phyloP scores from a whole-genome alignment of 2,888 invertebrate genomes.

The Eristalis intricaria region DNA sequence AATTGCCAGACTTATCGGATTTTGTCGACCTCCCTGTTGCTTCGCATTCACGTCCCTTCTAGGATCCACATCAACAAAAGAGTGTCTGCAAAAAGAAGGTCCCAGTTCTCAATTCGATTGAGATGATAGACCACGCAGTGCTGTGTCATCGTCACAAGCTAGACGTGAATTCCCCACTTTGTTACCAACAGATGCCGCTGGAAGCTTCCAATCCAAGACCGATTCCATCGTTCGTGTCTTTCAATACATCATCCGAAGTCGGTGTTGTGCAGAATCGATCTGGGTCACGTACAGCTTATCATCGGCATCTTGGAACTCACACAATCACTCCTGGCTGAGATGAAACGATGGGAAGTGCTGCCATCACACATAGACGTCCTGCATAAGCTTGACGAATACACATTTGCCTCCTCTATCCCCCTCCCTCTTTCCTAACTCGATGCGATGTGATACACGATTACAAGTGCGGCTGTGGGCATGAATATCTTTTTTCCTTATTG shows the following conservation, averaged over 20 bases:
- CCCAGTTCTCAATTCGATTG: neutral
- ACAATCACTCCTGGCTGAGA: too few species aligned
- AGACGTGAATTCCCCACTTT: neutral
- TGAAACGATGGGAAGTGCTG: too few species aligned
- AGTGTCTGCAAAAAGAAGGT: too few species aligned
- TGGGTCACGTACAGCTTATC: slow-evolving; percentile 53
- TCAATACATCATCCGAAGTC: slow-evolving; percentile 25
- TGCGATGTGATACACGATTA: neutral
- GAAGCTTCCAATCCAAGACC: neutral
- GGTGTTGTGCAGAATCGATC: slow-evolving; percentile 34
- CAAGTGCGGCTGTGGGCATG: slow-evolving; percentile 29
- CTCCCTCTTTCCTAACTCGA: neutral
- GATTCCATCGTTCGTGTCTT: slow-evolving; percentile 31
- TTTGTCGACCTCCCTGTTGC: neutral
- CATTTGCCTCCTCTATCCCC: neutral
- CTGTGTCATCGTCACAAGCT: slow-evolving; percentile 11
- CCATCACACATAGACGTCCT: slow-evolving; percentile 3
- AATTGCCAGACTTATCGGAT: neutral
- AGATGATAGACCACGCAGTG: slow-evolving; percentile 23
- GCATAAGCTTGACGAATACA: slow-evolving; percentile 33
- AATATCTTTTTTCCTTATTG: slow-evolving; percentile 37
- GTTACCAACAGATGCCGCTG: neutral
- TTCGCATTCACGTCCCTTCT: neutral
- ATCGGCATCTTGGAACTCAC: slow-evolving; percentile 10
- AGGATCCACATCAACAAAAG: too few species aligned